Percentiles rank a stretch among this genome's conserved stretches.
Evolutionary conservation across 2,888 invertebrate genomes (phyloP).

Genomic region (Drosophila kuntzei): DNA sequence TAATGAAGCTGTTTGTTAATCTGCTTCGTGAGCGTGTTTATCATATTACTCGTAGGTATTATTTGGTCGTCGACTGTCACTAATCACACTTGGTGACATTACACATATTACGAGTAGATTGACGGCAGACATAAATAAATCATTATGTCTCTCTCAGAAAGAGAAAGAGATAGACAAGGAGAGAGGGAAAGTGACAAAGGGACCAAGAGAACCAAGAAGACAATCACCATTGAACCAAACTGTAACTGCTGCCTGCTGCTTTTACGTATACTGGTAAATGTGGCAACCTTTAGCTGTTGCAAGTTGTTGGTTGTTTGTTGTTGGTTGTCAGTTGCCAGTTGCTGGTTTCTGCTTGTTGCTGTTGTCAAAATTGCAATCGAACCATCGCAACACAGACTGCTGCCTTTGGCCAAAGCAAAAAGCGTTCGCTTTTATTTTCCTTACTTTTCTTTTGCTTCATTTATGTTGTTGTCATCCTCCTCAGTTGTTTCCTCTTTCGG

Average conservation of each 20-base stretch:
- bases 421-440: constrained; percentile 1
- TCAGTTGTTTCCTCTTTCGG: not conserved
- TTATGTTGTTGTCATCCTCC: not conserved
- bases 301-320: not conserved
- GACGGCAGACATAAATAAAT: constrained; percentile 33
- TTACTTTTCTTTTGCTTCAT: not conserved
- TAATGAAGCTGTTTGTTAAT: not conserved
- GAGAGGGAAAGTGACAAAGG: not conserved
- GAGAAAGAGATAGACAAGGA: not conserved
- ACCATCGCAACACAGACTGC: constrained; percentile 14
- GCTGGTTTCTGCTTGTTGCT: constrained; percentile 14
- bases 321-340: not conserved
- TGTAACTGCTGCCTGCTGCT: constrained; percentile 35
- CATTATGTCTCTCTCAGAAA: not conserved
- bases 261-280: constrained; percentile 17
- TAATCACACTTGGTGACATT: constrained; percentile 59
- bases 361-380: constrained; percentile 34
- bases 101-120: constrained; percentile 42
- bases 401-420: constrained; percentile 24
- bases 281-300: constrained; percentile 26
- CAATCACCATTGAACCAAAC: constrained; percentile 41
- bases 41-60: constrained; percentile 11
- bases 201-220: not conserved
- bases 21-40: not conserved
- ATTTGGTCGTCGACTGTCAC: constrained; percentile 36